Evolutionary conservation across 2,888 invertebrate species (phyloP), one percentile per base, ranked within the genome.

Genomic region (Netelia melanura): DNA sequence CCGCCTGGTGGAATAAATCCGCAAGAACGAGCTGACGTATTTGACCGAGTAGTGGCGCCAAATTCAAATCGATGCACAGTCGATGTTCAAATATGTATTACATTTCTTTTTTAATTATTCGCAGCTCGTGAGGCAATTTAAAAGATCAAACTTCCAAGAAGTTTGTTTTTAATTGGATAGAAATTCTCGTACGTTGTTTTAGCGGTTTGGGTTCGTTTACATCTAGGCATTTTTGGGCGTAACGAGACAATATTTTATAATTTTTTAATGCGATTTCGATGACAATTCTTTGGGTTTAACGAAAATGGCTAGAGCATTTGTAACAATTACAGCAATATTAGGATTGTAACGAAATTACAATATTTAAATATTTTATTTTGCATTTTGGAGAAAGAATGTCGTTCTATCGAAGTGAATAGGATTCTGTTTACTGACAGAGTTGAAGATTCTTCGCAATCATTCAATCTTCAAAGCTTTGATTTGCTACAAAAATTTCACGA

Each of bases 1-100:
- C 81, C 84, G 71, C 68, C 84, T 84, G 67, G 58, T 43, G 84
- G 71, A 44, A n/a, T 43, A n/a, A 44, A 43, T 67, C 52, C 17
- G 11, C 64, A 54, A 1, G 3, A n/a, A 52, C 14, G 3, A 25
- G 11, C 65, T 21, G 54, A 65, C 75, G 75, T 64, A 52, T 38
- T 6, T 38, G 5, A 8, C 54, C 3, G 64, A 17, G 21, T 2
- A 14, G 10, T 56, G 81, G 81, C 84, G 84, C 62, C 64, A 81
- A 77, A 70, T 78, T 81, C 61, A 48, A 77, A 85, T 14, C 1
- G 11, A 23, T 11, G 30, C n/a, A 5, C 3, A 43, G 61, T n/a
- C 21, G 56, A 56, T 1, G 8, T 68, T 52, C 25, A 1, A 62
- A 3, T 14, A 9, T 0, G 62, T 0, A 44, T 44, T 17, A 64